Conservation (phyloP, 2,888 invertebrate genomes). For the Pecten maximus region DNA sequence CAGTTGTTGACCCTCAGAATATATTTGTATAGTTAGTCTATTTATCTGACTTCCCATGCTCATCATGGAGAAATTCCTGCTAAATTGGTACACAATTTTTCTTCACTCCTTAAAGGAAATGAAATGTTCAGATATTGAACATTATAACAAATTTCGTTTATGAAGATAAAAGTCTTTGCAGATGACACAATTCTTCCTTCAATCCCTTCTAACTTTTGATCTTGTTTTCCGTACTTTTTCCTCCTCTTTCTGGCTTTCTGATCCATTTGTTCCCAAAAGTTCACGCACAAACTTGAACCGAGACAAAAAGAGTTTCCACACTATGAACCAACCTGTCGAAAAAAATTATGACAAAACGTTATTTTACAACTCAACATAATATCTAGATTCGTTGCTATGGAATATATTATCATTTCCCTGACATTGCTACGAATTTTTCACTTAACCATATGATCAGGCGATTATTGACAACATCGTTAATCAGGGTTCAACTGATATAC, state of each 20-base stretch:
- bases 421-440: too few species aligned
- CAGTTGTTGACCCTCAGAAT: background rate
- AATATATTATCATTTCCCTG: too few species aligned
- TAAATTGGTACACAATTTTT: too few species aligned
- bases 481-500: too few species aligned
- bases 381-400: too few species aligned
- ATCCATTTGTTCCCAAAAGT: slow-evolving; percentile 82
- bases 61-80: too few species aligned
- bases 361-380: too few species aligned
- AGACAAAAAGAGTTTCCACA: slow-evolving; percentile 95
- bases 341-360: slow-evolving; percentile 33
- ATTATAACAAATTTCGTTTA: background rate
- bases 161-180: background rate
- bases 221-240: slow-evolving; percentile 54
- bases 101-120: too few species aligned
- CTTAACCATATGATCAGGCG: too few species aligned
- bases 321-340: slow-evolving; percentile 82
- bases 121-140: background rate
- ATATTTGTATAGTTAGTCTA: too few species aligned
- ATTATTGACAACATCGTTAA: too few species aligned
- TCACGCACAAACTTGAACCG: slow-evolving; percentile 94
- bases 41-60: too few species aligned
- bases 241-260: slow-evolving; percentile 53
- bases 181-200: slow-evolving; percentile 36
- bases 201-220: slow-evolving; percentile 55